These are phyloP conservation scores for Apodemia duryi DNA, from an alignment of 2,888 invertebrate genomes.

Conservation along the genomic window DNA sequence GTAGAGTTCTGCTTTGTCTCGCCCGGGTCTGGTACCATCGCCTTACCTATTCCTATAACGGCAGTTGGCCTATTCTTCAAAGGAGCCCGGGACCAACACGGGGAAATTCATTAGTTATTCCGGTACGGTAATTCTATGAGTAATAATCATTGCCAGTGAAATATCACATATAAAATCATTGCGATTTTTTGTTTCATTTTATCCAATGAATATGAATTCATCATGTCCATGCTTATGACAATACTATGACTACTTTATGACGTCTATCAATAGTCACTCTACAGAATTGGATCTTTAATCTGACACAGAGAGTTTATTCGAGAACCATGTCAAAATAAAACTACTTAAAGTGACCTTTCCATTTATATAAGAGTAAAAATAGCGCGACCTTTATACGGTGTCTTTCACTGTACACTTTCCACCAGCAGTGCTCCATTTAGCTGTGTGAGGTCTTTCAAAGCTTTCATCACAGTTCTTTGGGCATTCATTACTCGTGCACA, in stretches of 20 bases:
- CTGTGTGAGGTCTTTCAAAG: conserved; percentile 10
- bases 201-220: too few species aligned
- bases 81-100: too few species aligned
- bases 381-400: conserved; percentile 7
- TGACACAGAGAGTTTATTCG: neutral
- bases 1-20: too few species aligned
- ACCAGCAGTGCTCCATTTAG: conserved; percentile 9
- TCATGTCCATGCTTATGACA: neutral
- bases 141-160: too few species aligned
- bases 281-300: neutral
- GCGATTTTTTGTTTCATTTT: too few species aligned
- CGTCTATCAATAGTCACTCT: neutral
- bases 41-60: too few species aligned
- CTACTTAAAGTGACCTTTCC: conserved; percentile 5
- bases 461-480: conserved; percentile 12
- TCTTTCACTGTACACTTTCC: neutral
- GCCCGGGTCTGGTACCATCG: too few species aligned
- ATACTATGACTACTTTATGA: neutral
- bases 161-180: too few species aligned
- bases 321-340: neutral
- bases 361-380: conserved; percentile 3
- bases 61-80: too few species aligned
- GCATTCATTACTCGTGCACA: conserved; percentile 14
- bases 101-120: too few species aligned
- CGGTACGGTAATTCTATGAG: too few species aligned